Conservation (phyloP, 2,113 vertebrate species). For the Anguilla japonica region DNA sequence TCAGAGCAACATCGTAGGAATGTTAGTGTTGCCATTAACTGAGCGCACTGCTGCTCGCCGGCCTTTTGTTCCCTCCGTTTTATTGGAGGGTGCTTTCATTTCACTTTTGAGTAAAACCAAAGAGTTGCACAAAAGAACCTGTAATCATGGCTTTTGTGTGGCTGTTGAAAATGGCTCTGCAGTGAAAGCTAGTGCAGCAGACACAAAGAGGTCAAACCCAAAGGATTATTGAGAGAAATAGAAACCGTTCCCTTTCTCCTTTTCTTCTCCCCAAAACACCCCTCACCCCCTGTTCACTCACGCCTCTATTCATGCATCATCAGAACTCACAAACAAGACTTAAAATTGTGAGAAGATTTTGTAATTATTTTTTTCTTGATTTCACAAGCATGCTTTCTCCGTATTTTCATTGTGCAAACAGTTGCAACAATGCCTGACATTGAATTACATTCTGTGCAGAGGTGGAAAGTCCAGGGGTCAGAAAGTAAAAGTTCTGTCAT, state of each 20-base stretch:
- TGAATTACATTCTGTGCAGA: background rate
- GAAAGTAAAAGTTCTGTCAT: no score
- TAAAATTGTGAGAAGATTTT: background rate
- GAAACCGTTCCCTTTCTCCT: background rate
- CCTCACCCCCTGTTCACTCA: background rate
- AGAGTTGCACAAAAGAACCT: background rate
- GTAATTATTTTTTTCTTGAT: background rate
- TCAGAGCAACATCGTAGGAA: background rate
- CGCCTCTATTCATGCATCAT: background rate
- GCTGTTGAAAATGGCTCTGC: background rate
- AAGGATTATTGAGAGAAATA: background rate
- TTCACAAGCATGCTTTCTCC: background rate
- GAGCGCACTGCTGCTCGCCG: no score
- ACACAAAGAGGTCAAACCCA: background rate
- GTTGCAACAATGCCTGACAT: background rate
- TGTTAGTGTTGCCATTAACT: background rate
- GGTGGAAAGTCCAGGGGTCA: no score
- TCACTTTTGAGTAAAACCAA: background rate
- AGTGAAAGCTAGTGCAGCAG: background rate
- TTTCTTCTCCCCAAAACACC: background rate
- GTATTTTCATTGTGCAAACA: background rate
- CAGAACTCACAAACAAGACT: background rate
- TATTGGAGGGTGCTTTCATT: no score
- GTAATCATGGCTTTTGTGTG: background rate
- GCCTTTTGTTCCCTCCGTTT: no score